Percentiles rank a stretch among this genome's conserved stretches.
phyloP scores from a whole-genome alignment of 2,113 vertebrate genomes.

The Herpailurus yagouaroundi region DNA sequence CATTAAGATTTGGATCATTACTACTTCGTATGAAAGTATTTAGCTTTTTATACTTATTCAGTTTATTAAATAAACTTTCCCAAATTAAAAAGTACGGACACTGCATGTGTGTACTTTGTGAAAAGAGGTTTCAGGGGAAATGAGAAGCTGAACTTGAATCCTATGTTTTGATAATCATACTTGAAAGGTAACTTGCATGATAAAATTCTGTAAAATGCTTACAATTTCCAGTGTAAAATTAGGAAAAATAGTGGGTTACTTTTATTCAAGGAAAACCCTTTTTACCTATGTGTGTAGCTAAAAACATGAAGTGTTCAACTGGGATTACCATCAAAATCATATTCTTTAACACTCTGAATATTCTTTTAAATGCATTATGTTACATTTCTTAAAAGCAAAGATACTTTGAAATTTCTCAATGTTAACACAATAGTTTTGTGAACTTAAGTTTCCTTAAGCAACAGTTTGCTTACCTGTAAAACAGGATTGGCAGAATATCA shows the following conservation, averaged over 20 bases:
- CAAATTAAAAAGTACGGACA: neutral
- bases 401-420: neutral
- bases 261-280: neutral
- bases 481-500: neutral
- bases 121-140: neutral
- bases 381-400: neutral
- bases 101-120: neutral
- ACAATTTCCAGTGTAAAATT: neutral
- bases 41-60: neutral
- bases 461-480: neutral
- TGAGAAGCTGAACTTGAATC: neutral
- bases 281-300: neutral
- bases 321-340: neutral
- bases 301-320: neutral
- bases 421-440: neutral
- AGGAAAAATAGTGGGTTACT: neutral
- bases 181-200: neutral
- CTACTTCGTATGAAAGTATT: neutral
- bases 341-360: neutral
- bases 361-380: neutral
- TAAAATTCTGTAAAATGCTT: neutral
- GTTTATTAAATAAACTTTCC: neutral
- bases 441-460: neutral
- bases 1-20: neutral
- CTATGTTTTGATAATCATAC: neutral